phyloP scores from a whole-genome alignment of 2,113 vertebrate species.

The Sciurus niger region DNA sequence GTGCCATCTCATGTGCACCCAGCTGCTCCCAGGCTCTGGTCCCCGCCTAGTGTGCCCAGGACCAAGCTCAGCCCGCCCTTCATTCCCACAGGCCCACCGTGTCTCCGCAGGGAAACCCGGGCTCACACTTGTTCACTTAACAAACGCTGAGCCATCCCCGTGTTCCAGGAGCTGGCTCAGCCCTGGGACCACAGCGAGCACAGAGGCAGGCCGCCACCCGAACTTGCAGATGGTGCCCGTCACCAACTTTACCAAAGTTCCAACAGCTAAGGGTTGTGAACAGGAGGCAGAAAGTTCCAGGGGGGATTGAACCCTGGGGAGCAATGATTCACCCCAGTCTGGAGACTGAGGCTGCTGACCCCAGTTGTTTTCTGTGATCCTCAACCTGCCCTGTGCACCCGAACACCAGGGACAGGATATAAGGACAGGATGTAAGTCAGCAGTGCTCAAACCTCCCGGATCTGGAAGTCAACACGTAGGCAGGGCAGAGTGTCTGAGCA shows the following conservation, averaged over 20 bases:
- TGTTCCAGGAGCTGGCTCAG: background rate
- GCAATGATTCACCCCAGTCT: background rate
- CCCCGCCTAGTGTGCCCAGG: background rate
- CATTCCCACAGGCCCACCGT: background rate
- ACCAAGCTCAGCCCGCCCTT: accelerated
- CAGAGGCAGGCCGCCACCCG: background rate
- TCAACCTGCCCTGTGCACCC: background rate
- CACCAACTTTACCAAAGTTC: background rate
- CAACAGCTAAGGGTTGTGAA: background rate
- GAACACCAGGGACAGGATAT: too few relatives aligned
- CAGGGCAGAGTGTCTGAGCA: background rate
- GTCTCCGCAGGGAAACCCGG: too few relatives aligned
- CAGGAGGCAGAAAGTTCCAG: background rate
- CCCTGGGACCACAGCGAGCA: too few relatives aligned
- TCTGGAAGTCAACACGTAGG: background rate
- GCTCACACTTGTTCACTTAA: too few relatives aligned
- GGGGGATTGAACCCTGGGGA: background rate
- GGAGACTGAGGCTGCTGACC: background rate
- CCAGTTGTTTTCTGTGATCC: background rate
- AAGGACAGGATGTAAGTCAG: background rate
- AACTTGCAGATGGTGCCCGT: background rate
- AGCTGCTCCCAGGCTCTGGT: background rate
- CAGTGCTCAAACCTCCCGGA: background rate
- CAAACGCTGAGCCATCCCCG: background rate
- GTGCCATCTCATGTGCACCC: background rate